Base-by-base conservation (phyloP, 2,797 vertebrate genomes). In the Melanotaenia nigrans region DNA sequence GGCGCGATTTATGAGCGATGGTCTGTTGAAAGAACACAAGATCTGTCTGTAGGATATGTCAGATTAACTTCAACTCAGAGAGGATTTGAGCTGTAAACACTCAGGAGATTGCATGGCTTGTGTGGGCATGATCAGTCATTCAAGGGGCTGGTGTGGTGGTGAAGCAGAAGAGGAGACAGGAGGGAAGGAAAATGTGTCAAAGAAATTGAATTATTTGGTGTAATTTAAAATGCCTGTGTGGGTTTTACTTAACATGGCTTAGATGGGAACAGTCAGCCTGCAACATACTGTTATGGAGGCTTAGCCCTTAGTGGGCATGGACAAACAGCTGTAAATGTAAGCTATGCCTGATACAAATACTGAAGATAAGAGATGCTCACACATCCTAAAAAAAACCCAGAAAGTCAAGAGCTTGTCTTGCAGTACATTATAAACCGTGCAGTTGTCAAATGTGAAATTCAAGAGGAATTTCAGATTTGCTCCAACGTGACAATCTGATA, bases 11-110 rank as follows among this genome's bases (percentile, higher is more conserved):
- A 91, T 85, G 88, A 92, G 90, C 86, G 57, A 82, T 86, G 90
- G 87, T 92, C 87, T 89, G 86, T 89, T 90, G 92, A 88, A 82
- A 85, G 87, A 91, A 88, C 88, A 90, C 81, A 68, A 84, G 88
- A 91, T 85, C 79, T 84, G 82, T 86, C 81, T 85, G 88, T 84
- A 78, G 90, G 89, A 92, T 90, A 83, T 91, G 92, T 92, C 93
- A 92, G 91, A 92, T 94, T 92, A 93, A 90, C 90, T 90, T 90
- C 89, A 92, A 87, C 70, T 86, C 73, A 77, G 87, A 81, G 86
- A 87, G 90, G 91, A 92, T 92, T 91, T 88, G 75, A 78, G 85
- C 83, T 85, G 85, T 90, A 86, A 90, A 92, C 88, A 89, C 90
- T 89, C 77, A 76, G 70, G 87, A 89, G 87, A 89, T 85, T 83